Evolutionary conservation across 2,797 vertebrate species (phyloP), one percentile per base, ranked within the genome.

Genomic region (Lagodon rhomboides): DNA sequence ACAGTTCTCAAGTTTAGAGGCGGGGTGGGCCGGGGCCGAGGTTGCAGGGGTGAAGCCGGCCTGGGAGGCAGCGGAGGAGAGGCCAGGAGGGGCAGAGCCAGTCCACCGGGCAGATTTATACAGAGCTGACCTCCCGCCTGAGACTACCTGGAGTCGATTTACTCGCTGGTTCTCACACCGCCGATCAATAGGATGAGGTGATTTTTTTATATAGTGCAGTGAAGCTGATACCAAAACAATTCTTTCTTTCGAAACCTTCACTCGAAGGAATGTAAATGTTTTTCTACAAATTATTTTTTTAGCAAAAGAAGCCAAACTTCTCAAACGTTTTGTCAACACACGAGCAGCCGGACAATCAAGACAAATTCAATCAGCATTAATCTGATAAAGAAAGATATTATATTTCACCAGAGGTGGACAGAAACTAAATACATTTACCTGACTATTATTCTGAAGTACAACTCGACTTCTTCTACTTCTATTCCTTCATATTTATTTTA

Each of bases 1-100:
- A 92, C 91, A 91, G 90, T 91, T 93, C 90, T 93, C 88, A 91
- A 86, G 91, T 94, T 93, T 90, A 89, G 92, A 87, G 86, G 82
- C 41, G 60, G 87, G 51, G 72, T 83, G 83, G 83, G 77, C 87
- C 49, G 67, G 73, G 68, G 62, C 70, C 15, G 77, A 87, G 87
- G 87, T 84, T 89, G 83, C 62, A 85, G 86, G 67, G 85, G 83
- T 90, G 91, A 92, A 88, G 25, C 77, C 79, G 80, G 84, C 79
- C 81, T 83, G 75, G 80, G 79, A 90, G 88, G 85, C 68, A 75
- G 55, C 1, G 1, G 76, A 68, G 82, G 62, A 41, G 66, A 86
- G 89, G 79, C 84, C 82, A 87, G 20, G 69, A 73, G 73, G 82
- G 75, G 80, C 72, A 75, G 49, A 65, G 70, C 65, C 80, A 82